Percentiles rank a stretch among this genome's conserved stretches.
These are phyloP conservation scores for Semnornis frantzii DNA, from an alignment of 2,113 vertebrate species.

Conservation along the genomic window DNA sequence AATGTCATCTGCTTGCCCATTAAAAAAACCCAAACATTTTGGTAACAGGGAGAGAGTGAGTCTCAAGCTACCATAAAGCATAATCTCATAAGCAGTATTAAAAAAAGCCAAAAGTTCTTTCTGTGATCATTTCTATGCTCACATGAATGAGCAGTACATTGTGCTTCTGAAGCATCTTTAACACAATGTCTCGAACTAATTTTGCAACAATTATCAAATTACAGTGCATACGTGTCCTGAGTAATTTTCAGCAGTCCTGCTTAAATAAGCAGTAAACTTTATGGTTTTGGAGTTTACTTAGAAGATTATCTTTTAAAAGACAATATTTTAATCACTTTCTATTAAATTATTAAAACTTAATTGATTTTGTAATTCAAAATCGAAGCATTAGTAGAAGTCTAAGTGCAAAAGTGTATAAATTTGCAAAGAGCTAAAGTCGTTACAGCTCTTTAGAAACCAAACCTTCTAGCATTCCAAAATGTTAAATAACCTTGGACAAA, in stretches of 20 bases:
- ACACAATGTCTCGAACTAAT: background rate
- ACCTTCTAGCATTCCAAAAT: background rate
- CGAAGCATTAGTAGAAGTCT: background rate
- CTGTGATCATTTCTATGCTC: background rate
- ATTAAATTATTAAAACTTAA: background rate
- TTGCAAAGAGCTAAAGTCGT: background rate
- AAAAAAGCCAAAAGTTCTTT: background rate
- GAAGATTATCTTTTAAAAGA: background rate
- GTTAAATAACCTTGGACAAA: background rate
- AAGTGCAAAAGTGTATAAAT: background rate
- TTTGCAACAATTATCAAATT: background rate
- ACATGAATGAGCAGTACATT: background rate
- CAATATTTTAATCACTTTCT: background rate
- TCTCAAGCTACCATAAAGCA: background rate
- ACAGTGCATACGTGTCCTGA: background rate
- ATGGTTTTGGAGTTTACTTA: background rate
- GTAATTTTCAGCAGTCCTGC: background rate
- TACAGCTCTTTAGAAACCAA: background rate
- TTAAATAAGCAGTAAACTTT: background rate
- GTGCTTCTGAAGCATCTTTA: background rate
- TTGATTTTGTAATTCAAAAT: background rate
- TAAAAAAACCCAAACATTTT: background rate
- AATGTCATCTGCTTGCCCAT: background rate
- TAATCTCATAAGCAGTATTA: background rate
- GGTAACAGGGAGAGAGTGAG: background rate